phyloP scores from a whole-genome alignment of 2,797 vertebrate genomes.

The Vireo griseus region DNA sequence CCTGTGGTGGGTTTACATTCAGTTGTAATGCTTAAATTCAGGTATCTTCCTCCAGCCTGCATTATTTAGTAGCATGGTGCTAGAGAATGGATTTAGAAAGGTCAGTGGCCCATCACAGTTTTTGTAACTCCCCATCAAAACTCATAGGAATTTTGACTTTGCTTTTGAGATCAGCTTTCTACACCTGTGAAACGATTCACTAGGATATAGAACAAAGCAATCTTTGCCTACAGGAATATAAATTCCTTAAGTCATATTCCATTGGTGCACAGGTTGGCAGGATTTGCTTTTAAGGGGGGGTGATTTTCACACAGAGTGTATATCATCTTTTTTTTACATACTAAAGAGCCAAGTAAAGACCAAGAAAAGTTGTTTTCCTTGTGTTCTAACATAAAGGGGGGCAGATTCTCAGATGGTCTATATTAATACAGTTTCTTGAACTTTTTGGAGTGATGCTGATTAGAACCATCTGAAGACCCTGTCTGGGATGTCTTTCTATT shows the following conservation, averaged over 20 bases:
- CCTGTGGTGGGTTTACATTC: neutral
- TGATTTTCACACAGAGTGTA: neutral
- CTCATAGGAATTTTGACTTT: neutral
- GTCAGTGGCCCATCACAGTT: neutral
- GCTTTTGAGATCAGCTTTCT: neutral
- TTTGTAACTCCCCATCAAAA: neutral
- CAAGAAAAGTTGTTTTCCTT: neutral
- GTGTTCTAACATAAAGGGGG: neutral
- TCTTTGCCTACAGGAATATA: neutral
- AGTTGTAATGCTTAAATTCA: neutral
- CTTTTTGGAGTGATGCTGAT: neutral
- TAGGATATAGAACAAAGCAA: neutral
- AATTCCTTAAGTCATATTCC: neutral
- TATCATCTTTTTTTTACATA: neutral
- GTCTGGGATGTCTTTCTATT: neutral
- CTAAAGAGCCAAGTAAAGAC: neutral
- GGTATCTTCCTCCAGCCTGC: neutral
- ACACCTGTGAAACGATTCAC: neutral
- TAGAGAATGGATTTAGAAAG: neutral
- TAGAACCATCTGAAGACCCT: slow-evolving; percentile 43
- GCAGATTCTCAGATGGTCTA: slow-evolving; percentile 19
- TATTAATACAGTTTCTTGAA: slow-evolving; percentile 36
- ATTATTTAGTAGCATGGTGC: neutral
- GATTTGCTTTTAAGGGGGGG: neutral
- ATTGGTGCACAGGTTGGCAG: neutral